These are phyloP conservation scores for Catamblyrhynchus diadema DNA, from an alignment of 2,797 vertebrate genomes.

Conservation along the genomic window DNA sequence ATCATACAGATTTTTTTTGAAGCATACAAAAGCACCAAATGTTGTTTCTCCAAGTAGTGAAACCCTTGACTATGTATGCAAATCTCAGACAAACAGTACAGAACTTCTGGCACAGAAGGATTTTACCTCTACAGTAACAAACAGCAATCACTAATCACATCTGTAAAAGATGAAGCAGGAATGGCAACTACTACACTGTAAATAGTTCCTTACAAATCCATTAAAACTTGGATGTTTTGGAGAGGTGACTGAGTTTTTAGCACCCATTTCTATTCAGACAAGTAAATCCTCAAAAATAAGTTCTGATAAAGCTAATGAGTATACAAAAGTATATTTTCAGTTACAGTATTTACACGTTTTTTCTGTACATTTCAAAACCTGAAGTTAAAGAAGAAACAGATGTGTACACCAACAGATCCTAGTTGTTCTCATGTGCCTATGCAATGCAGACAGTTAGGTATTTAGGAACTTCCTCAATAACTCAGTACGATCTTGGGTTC, in stretches of 20 bases:
- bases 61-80: neutral
- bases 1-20: neutral
- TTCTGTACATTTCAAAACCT: neutral
- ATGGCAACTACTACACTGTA: neutral
- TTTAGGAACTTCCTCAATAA: neutral
- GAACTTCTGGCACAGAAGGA: neutral
- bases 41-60: neutral
- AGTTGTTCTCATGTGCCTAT: fast-evolving
- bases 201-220: neutral
- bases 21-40: neutral
- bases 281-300: neutral
- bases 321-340: neutral
- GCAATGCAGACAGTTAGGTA: no score
- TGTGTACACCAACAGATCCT: neutral
- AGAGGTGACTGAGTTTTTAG: neutral
- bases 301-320: neutral
- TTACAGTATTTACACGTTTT: neutral
- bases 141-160: neutral
- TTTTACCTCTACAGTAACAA: neutral
- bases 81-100: neutral
- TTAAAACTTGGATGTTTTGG: neutral
- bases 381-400: neutral
- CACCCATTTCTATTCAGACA: neutral
- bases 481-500: neutral
- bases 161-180: neutral